These are phyloP conservation scores for Lycocerus yunnanus DNA, from an alignment of 2,888 invertebrate species.

Conservation along the genomic window DNA sequence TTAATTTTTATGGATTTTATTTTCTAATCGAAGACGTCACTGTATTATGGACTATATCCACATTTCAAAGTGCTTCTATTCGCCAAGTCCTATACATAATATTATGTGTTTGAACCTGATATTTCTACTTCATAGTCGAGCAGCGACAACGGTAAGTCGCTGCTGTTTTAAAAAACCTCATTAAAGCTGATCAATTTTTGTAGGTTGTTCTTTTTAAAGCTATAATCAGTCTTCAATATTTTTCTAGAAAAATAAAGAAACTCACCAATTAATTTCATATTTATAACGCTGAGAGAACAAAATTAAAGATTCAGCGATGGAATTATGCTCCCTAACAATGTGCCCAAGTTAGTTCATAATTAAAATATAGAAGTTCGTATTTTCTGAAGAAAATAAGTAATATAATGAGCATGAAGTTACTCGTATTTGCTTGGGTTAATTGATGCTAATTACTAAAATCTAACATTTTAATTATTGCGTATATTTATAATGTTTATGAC, in stretches of 20 bases:
- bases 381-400: conserved; percentile 2
- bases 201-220: background rate
- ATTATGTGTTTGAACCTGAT: no score
- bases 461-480: background rate
- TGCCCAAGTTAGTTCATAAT: background rate
- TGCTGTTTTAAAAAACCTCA: no score
- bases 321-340: background rate
- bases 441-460: background rate
- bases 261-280: background rate
- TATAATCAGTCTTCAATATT: background rate
- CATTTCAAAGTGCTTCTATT: no score
- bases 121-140: no score
- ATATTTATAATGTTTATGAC: background rate
- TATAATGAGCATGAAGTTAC: background rate
- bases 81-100: no score
- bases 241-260: background rate
- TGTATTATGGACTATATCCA: no score
- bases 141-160: no score
- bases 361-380: background rate
- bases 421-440: background rate
- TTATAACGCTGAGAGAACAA: background rate
- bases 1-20: no score
- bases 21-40: no score
- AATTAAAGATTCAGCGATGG: background rate
- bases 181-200: background rate